Conservation (phyloP, 2,113 vertebrate genomes). For the Collichthys lucidus region DNA sequence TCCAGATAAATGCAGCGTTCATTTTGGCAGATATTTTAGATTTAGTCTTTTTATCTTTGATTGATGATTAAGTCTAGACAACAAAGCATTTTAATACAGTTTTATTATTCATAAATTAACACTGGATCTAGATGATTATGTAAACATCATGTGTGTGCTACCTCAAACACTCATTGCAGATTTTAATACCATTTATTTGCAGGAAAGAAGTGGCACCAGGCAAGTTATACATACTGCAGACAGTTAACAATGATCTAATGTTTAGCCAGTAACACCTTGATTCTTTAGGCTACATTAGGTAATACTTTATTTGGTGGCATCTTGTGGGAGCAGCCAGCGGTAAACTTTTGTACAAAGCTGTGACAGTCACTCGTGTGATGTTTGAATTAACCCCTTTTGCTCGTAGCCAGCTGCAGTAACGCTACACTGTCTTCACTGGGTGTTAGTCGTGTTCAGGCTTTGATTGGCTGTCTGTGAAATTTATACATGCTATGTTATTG, state of each 20-base stretch:
- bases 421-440: neutral
- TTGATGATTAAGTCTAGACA: too few species aligned
- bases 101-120: too few species aligned
- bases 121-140: too few species aligned
- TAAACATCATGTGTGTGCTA: too few species aligned
- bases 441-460: conserved; percentile 7
- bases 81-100: too few species aligned
- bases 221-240: neutral
- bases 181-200: neutral
- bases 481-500: conserved; percentile 34
- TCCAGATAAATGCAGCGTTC: too few species aligned
- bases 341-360: neutral
- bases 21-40: too few species aligned
- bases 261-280: neutral
- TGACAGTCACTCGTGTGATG: neutral
- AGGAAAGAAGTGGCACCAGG: neutral
- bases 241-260: neutral
- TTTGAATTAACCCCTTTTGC: neutral
- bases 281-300: too few species aligned
- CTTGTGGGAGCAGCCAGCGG: neutral
- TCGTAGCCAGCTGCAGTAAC: neutral
- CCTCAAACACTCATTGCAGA: too few species aligned
- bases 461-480: conserved; percentile 48
- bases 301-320: neutral
- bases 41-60: too few species aligned